Evolutionary conservation across 30 jellyfish, hydroid and myxozoan genomes (phyloP), one percentile per base, ranked within the genome.

Genomic region (Hydractinia echinata): DNA sequence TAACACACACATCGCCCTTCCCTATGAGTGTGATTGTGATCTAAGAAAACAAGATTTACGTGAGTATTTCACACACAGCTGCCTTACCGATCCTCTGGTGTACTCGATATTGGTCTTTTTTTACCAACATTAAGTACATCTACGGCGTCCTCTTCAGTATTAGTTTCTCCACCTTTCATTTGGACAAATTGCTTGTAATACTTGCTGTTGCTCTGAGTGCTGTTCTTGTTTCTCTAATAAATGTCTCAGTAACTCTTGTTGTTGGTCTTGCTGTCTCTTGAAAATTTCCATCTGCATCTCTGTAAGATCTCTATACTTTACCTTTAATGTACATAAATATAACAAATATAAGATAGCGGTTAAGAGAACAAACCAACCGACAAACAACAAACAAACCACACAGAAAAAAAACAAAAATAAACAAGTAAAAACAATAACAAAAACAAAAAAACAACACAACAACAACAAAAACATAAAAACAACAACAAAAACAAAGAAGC

Each of bases 161-260:
- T 56, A 10, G 53, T 77, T 54, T 77, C 60, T 61, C 60, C 82
- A 54, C 6, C 86, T 10, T 55, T 19, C 56, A 20, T 61, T n/a
- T 4, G 69, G n/a, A 15, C 15, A 64, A 64, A 4, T 13, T 6
- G 19, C 4, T n/a, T 64, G 74, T 6, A 6, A 51, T 0, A 51
- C 74, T 64, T 7, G 51, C 5, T 74, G 83, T 4, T 74, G 83
- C 14, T 48, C 55, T 5, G 20, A 51, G 9, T 85, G 70, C 48
- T 77, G 88, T 68, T 86, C 89, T 7, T 91, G 96, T 55, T 91
- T 83, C 62, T 86, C 96, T 66, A 85, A 91, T 51, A 91, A 54
- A 50, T 68, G 88, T 20, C 76, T 67, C 55, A 72, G 76, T 8
- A 55, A 53, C 55, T 69, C 76, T 55, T 77, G 82, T 50, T 77